Evolutionary conservation across 2,888 invertebrate species (phyloP), one percentile per base, ranked within the genome.

Genomic region (Noctua pronuba): DNA sequence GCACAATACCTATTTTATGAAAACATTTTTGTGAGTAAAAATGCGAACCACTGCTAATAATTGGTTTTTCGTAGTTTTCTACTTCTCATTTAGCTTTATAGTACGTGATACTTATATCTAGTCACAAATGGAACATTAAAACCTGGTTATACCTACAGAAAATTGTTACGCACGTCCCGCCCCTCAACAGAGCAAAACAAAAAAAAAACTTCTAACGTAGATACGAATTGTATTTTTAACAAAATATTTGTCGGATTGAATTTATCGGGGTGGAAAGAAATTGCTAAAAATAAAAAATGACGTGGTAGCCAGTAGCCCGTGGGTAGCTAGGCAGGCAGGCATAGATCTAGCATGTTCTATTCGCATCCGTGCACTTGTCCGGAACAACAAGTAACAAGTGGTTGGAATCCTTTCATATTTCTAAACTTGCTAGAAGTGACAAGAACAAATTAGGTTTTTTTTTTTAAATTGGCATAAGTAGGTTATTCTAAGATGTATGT

Each of bases 291-390:
- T 75, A 76, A 35, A 65, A 78, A 77, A 78, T 68, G 28, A 80
- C 76, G 35, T 11, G 62, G 11, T 44, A 31, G 35, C 58, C 66
- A 28, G 75, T 75, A 64, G 75, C 24, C 52, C 52, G 55, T 70
- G 46, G 44, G 31, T 52, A 58, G 28, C n/a, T 60, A 49, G 24
- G 31, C 44, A 31, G 69, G 58, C n/a, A 64, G 58, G 38, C 72
- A 77, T 68, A 71, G 60, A 52, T 78, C 60, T 78, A 79, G 84
- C 77, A 79, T 80, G 77, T 88, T 86, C 77, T 76, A 77, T 90
- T 80, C 89, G 89, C 90, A 84, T 88, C 85, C 87, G 80, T 88
- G 89, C 89, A 86, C 88, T 90, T 90, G 91, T 92, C 88, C 79
- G 75, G 84, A 81, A 84, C 89, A 90, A 88, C 86, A 84, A 87